phyloP scores from a whole-genome alignment of 2,797 vertebrate species.

The Microchirus variegatus region DNA sequence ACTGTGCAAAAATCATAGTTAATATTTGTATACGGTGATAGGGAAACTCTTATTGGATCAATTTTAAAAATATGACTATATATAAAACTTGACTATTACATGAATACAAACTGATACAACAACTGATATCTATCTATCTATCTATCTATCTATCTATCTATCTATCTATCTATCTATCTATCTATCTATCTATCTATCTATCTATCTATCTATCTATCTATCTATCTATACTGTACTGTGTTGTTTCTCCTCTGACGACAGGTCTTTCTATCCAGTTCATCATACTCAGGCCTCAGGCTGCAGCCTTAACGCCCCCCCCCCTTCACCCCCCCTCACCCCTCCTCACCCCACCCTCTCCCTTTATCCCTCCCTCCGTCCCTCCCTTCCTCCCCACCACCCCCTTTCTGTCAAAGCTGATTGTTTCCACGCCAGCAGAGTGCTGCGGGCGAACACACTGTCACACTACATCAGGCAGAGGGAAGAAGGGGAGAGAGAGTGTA shows the following conservation, averaged over 20 bases:
- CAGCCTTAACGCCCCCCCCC: slow-evolving; percentile 39
- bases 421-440: slow-evolving; percentile 84
- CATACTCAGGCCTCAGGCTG: slow-evolving; percentile 75
- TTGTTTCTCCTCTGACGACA: slow-evolving; percentile 69
- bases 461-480: slow-evolving; percentile 79
- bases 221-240: slow-evolving; percentile 46
- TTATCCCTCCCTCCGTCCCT: no score
- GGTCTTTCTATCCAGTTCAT: slow-evolving; percentile 81
- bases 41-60: no score
- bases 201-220: slow-evolving; percentile 55
- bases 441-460: slow-evolving; percentile 82
- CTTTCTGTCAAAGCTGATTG: slow-evolving; percentile 85
- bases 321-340: slow-evolving; percentile 24
- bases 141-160: background rate
- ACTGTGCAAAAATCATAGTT: no score
- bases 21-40: no score
- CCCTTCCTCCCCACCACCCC: slow-evolving; percentile 58
- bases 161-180: slow-evolving; percentile 17
- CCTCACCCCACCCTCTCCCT: slow-evolving; percentile 11
- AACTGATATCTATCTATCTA: no score
- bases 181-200: slow-evolving; percentile 26
- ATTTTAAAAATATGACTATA: no score
- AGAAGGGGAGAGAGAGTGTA: slow-evolving; percentile 60
- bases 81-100: no score
- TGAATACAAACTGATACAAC: no score